Percentiles rank a stretch among this genome's conserved stretches.
phyloP scores from a whole-genome alignment of 2,797 vertebrate genomes.

The Pipistrellus kuhlii region DNA sequence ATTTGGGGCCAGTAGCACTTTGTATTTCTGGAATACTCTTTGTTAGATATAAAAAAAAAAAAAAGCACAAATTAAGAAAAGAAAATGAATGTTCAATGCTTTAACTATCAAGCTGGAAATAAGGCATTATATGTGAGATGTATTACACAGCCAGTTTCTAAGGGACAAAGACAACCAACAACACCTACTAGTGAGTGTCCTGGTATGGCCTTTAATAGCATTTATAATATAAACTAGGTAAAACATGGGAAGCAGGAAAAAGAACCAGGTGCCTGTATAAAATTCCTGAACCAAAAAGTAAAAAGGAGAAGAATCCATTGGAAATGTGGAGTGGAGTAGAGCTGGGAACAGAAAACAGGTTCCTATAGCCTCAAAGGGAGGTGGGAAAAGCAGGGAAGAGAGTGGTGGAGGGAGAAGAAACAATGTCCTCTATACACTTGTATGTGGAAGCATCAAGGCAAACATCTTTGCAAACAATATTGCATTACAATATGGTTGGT shows the following conservation, averaged over 20 bases:
- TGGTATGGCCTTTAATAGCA: not conserved
- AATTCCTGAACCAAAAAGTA: not conserved
- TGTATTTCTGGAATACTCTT: conserved; percentile 36
- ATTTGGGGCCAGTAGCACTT: conserved; percentile 3
- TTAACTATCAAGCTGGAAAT: not conserved
- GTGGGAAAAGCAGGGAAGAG: not conserved
- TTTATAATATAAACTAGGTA: not conserved
- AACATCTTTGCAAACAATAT: not conserved
- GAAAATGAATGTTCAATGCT: conserved; percentile 7
- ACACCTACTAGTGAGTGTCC: not conserved
- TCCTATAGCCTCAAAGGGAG: not conserved
- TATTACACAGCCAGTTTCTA: not conserved
- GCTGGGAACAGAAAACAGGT: not conserved
- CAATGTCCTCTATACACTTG: not conserved
- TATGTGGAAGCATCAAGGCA: not conserved
- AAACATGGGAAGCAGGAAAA: conserved; percentile 10
- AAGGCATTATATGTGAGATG: not conserved
- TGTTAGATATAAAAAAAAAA: conserved; percentile 16
- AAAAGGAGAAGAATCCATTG: not conserved
- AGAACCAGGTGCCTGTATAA: not conserved
- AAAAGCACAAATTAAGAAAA: conserved; percentile 6
- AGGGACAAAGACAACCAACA: not conserved
- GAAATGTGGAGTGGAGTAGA: not conserved
- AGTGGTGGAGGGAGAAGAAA: not conserved
- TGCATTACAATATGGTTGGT: not conserved